phyloP scores from a whole-genome alignment of 1,140 invertebrate species.

The Dendroctonus ponderosae region DNA sequence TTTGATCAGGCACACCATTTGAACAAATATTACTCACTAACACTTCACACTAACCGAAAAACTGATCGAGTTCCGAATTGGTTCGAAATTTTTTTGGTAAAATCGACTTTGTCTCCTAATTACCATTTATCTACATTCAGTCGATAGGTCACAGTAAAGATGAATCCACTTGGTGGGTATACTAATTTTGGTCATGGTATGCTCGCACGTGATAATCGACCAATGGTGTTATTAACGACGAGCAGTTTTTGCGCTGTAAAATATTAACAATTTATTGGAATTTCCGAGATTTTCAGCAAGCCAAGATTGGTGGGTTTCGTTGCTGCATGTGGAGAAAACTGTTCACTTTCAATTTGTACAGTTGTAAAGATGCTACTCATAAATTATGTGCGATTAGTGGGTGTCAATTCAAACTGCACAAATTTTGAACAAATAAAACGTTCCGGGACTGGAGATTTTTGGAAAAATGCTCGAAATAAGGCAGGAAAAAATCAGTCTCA shows the following conservation, averaged over 20 bases:
- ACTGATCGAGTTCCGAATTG: not conserved
- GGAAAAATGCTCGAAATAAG: no score
- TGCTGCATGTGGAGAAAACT: no score
- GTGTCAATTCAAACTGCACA: no score
- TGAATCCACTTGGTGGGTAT: slow-evolving; percentile 23
- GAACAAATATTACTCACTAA: not conserved
- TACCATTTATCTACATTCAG: slow-evolving; percentile 18
- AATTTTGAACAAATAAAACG: no score
- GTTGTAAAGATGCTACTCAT: no score
- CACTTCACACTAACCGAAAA: not conserved
- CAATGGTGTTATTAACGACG: slow-evolving; percentile 14
- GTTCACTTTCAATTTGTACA: no score
- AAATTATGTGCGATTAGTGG: no score
- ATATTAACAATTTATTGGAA: not conserved
- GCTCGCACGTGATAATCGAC: slow-evolving; percentile 27
- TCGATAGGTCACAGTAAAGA: slow-evolving; percentile 8
- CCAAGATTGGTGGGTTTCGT: no score
- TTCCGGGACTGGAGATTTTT: no score
- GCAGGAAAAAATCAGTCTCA: no score
- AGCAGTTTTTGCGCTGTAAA: slow-evolving; percentile 25
- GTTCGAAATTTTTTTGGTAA: not conserved
- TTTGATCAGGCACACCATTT: not conserved
- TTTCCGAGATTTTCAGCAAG: no score
- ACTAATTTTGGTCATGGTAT: slow-evolving; percentile 30
- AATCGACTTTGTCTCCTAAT: slow-evolving; percentile 3